Conservation (phyloP, 2,797 vertebrate species). For the Cirrhinus molitorella region DNA sequence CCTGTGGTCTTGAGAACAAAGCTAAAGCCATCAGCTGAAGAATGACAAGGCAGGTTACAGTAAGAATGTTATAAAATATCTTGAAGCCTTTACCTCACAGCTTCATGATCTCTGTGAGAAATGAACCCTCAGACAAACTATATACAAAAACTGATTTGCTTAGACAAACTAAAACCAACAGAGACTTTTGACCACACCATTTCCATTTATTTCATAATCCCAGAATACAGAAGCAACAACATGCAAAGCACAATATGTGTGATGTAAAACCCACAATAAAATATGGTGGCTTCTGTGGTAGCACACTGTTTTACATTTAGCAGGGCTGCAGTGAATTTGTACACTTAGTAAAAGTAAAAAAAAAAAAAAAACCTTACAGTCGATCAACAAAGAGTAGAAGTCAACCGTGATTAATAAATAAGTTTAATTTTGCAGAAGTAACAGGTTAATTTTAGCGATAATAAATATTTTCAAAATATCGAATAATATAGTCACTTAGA, state of each 20-base stretch:
- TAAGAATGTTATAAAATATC: not conserved
- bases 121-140: not conserved
- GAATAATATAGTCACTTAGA: not conserved
- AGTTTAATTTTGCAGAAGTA: not conserved
- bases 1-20: constrained; percentile 2
- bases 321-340: not conserved
- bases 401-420: not conserved
- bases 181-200: not conserved
- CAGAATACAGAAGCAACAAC: not conserved
- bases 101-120: not conserved
- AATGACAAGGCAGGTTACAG: not conserved
- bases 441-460: not conserved
- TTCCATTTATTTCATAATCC: constrained; percentile 1
- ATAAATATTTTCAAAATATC: not conserved
- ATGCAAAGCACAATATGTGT: constrained; percentile 31
- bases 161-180: constrained; percentile 28
- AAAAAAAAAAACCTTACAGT: not conserved
- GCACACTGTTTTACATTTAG: not conserved
- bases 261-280: not conserved
- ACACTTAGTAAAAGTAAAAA: not conserved
- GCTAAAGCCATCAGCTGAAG: not conserved
- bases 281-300: not conserved
- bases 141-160: constrained; percentile 41
- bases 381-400: not conserved
- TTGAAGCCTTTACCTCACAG: not conserved